Percentiles rank a stretch among this genome's conserved stretches.
Conservation (phyloP, 2,888 invertebrate species). For the Azorinus chamasolen region DNA sequence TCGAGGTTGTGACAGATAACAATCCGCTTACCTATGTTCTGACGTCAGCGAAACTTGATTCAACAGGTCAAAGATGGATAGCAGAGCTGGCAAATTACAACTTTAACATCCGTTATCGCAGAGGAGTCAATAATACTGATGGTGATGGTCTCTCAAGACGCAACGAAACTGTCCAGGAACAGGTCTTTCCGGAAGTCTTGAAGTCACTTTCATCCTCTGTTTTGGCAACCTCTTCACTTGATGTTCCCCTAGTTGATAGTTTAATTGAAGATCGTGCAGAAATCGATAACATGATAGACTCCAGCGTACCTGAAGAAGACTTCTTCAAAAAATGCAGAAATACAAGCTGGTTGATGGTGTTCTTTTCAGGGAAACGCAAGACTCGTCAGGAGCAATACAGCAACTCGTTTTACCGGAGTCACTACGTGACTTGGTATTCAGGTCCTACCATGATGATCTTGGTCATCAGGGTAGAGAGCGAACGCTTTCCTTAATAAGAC, state of each 20-base stretch:
- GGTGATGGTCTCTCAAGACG: constrained; percentile 30
- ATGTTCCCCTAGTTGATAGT: too few relatives aligned
- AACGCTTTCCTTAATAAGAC: constrained; percentile 13
- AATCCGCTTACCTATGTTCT: constrained; percentile 26
- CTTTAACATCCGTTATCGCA: constrained; percentile 8
- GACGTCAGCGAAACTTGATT: constrained; percentile 37
- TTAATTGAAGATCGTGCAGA: too few relatives aligned
- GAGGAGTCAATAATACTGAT: constrained; percentile 18
- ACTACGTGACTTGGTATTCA: constrained; percentile 11
- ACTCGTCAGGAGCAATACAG: neutral
- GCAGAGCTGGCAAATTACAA: constrained; percentile 31
- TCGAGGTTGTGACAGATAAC: too few relatives aligned
- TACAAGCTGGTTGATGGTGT: constrained; percentile 26
- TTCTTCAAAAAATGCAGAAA: too few relatives aligned
- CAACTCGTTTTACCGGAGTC: constrained; percentile 20
- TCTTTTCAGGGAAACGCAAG: constrained; percentile 8
- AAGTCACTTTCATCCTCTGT: too few relatives aligned
- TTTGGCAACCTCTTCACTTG: too few relatives aligned
- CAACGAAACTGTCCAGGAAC: too few relatives aligned
- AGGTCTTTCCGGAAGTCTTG: too few relatives aligned
- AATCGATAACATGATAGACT: too few relatives aligned
- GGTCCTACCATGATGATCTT: too few relatives aligned
- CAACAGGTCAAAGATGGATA: constrained; percentile 31
- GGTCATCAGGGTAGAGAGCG: constrained; percentile 30
- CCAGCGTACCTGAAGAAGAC: too few relatives aligned